phyloP scores from a whole-genome alignment of 1,140 invertebrate genomes.

The Trissolcus basalis region DNA sequence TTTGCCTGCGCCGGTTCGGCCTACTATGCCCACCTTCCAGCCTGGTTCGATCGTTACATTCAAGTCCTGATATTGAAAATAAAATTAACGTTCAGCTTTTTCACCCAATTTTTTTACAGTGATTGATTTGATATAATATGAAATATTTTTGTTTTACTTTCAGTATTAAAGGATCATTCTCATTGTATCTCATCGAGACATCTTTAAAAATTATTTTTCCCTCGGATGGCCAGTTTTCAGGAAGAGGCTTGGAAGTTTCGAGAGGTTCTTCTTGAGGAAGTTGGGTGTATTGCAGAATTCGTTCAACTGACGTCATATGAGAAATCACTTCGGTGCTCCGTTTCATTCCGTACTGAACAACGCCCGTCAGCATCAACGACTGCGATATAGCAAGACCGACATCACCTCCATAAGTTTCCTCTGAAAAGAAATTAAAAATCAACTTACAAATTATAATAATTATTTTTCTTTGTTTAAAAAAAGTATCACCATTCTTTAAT shows the following conservation, averaged over 20 bases:
- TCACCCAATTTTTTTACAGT: background rate
- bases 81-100: background rate
- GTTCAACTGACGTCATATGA: conserved; percentile 89
- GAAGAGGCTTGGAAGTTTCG: conserved; percentile 63
- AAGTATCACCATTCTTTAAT: conserved; percentile 58
- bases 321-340: conserved; percentile 84
- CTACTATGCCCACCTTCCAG: conserved; percentile 85
- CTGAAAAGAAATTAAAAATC: conserved; percentile 14
- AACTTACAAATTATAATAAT: background rate
- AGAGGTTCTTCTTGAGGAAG: conserved; percentile 78
- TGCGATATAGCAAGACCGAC: conserved; percentile 92
- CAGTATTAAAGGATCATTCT: conserved; percentile 80
- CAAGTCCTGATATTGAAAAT: conserved; percentile 75
- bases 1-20: conserved; percentile 89
- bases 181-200: conserved; percentile 81
- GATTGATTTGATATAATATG: background rate
- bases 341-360: conserved; percentile 88
- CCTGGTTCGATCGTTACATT: conserved; percentile 79
- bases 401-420: conserved; percentile 74
- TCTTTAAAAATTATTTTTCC: conserved; percentile 77
- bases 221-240: conserved; percentile 73
- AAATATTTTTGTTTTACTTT: conserved; percentile 72
- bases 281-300: conserved; percentile 84
- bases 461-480: background rate
- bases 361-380: conserved; percentile 85